These are phyloP conservation scores for Natator depressus DNA, from an alignment of 2,113 vertebrate species.

Conservation along the genomic window DNA sequence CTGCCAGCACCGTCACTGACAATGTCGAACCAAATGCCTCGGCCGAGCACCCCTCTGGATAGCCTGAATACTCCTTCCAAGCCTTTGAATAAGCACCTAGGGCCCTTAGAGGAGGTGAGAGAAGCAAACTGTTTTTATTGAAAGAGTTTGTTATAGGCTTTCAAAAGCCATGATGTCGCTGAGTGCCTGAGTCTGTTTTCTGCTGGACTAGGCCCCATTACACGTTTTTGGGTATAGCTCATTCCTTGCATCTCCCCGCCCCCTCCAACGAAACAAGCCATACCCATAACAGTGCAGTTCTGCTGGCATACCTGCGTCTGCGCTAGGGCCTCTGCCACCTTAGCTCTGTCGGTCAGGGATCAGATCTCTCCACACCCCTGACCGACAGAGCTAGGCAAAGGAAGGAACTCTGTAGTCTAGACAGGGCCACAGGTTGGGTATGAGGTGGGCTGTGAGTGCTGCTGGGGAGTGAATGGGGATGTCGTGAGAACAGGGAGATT, in stretches of 20 bases:
- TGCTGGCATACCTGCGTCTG: neutral
- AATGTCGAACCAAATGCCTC: slow-evolving; percentile 83
- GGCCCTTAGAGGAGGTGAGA: slow-evolving; percentile 89
- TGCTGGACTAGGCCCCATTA: neutral
- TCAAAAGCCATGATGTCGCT: neutral
- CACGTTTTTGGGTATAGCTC: neutral
- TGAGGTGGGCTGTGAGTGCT: neutral
- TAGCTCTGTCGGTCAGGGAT: neutral
- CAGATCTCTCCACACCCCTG: too few species aligned
- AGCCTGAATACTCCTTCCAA: slow-evolving; percentile 88
- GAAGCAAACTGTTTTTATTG: neutral
- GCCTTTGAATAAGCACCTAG: slow-evolving; percentile 85
- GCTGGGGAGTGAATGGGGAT: neutral
- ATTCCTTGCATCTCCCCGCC: neutral
- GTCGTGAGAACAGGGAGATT: neutral
- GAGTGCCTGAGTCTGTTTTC: neutral
- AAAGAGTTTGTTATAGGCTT: neutral
- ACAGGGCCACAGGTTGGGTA: neutral
- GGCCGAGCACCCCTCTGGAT: slow-evolving; percentile 85
- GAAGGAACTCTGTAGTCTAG: neutral
- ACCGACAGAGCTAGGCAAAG: neutral
- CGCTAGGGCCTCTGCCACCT: neutral
- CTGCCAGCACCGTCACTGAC: slow-evolving; percentile 87
- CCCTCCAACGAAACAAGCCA: neutral
- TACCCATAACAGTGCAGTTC: neutral